Base-by-base conservation (phyloP, 2,797 vertebrate genomes). In the Chlorospingus flavigularis region DNA sequence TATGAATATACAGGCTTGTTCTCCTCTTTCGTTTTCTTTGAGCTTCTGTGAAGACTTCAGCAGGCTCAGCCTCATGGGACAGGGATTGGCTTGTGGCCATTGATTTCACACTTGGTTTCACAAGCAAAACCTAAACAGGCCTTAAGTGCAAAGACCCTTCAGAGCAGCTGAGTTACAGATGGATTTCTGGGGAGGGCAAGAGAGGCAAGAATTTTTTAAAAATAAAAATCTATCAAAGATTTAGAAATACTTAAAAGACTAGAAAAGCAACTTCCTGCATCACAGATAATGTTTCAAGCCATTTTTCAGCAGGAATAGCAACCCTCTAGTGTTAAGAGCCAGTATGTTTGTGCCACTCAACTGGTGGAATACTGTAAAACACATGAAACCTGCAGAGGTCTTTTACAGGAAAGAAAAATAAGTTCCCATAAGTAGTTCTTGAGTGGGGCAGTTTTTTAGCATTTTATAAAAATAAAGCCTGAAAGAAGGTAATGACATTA, bases 261-360 rank as follows among this genome's bases (percentile, higher is more conserved):
- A 63, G 47, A 83, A 96, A 92, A 72, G 83, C 90, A 93, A 81
- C 89, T 95, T 97, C 88, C 95, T 95, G 80, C 35, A 67, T 17
- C 62, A 48, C 1, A 1, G 74, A 91, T 87, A 73, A 82, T 25
- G 51, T 86, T 95, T 68, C 39, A 68, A 96, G 82, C 1, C 9
- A 26, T 94, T 96, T 94, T 94, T 76, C 96, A 97, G 96, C 96
- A 98, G 96, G 96, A 97, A 96, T 72, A 87, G 85, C 90, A 96
- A 94, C 54, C 57, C 77, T 89, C 81, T 19, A 31, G 84, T 77
- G 75, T 68, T 96, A 96, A 88, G 60, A 72, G 90, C 92, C 95
- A 83, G 92, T 61, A 94, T 11, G 86, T 86, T 96, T 89, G 84
- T 93, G 92, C 93, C 84, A 94, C 88, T 95, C 31, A 50, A 94